phyloP scores from a whole-genome alignment of 2,888 invertebrate genomes.

The Eupithecia vulgata region DNA sequence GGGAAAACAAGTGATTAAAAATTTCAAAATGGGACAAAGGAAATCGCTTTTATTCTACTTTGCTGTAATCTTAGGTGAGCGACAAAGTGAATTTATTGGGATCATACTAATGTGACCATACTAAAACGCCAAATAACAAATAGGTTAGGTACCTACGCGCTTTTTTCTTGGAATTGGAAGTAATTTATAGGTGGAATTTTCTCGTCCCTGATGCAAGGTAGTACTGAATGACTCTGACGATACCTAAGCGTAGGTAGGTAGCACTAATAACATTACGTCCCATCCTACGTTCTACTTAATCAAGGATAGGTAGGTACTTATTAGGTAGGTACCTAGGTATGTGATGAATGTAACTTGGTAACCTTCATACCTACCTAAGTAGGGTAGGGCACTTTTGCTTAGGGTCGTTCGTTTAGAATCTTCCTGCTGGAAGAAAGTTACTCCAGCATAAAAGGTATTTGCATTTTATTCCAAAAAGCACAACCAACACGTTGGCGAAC shows the following conservation, averaged over 20 bases:
- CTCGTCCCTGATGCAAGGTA: too few species aligned
- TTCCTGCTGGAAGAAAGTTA: too few species aligned
- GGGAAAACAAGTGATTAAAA: conserved; percentile 43
- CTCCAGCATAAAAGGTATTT: too few species aligned
- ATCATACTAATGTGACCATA: not conserved
- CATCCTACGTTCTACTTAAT: not conserved
- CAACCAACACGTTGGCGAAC: too few species aligned
- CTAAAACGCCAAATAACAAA: not conserved
- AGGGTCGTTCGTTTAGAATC: too few species aligned
- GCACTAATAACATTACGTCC: too few species aligned
- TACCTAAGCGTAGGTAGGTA: not conserved
- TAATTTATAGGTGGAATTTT: too few species aligned
- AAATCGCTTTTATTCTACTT: conserved; percentile 78
- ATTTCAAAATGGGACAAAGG: conserved; percentile 69
- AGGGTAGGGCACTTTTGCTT: not conserved
- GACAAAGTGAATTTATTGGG: not conserved
- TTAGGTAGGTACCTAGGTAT: too few species aligned
- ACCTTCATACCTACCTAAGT: not conserved
- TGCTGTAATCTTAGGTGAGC: conserved; percentile 80
- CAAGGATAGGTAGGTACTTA: not conserved
- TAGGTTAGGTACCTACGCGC: not conserved
- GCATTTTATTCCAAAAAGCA: too few species aligned
- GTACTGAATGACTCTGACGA: not conserved
- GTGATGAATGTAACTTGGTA: not conserved
- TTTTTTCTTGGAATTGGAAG: conserved; percentile 8